Conservation (phyloP, 2,888 invertebrate genomes). For the Colostygia pectinataria region DNA sequence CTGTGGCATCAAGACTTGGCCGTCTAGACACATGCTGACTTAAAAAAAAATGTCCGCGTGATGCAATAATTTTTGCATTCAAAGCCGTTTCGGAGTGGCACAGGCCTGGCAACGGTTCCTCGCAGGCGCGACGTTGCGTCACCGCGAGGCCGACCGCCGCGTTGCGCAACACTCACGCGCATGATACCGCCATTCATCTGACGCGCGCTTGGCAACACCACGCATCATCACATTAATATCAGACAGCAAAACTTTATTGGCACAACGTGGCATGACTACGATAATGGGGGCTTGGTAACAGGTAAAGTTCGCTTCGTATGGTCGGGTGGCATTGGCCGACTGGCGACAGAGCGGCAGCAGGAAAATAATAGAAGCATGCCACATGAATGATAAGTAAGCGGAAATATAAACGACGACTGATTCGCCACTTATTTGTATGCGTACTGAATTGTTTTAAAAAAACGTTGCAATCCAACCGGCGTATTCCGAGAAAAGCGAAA, state of each 20-base stretch:
- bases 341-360: conserved; percentile 21
- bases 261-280: conserved; percentile 5
- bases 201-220: conserved; percentile 63
- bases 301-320: conserved; percentile 10
- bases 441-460: conserved; percentile 9
- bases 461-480: conserved; percentile 3
- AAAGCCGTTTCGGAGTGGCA: conserved; percentile 8
- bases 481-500: conserved; percentile 13
- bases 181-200: conserved; percentile 71
- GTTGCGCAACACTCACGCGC: conserved; percentile 73
- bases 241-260: conserved; percentile 25
- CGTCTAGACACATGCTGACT: no score
- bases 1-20: no score
- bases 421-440: conserved; percentile 21
- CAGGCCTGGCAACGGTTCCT: conserved; percentile 40
- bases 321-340: conserved; percentile 31
- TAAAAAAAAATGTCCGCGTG: no score
- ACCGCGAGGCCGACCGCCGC: conserved; percentile 42
- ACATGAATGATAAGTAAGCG: conserved; percentile 30
- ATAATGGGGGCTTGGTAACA: conserved; percentile 10
- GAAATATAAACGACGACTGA: conserved; percentile 27
- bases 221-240: conserved; percentile 30
- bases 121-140: conserved; percentile 69
- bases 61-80: conserved; percentile 2
- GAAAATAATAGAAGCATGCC: conserved; percentile 30